phyloP scores from a whole-genome alignment of 2,113 vertebrate species.

The pig (Sus scrofa) region T2T-Sscrofa CM000812.6:145013501-145014000 shows the following conservation, averaged over 20 bases:
- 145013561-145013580: not conserved
- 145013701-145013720: not conserved
- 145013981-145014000: too few species aligned
- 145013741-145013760: not conserved
- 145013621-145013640: not conserved
- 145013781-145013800: not conserved
- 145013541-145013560: not conserved
- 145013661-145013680: not conserved
- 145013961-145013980: too few species aligned
- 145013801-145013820: slow-evolving; percentile 29
- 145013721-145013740: not conserved
- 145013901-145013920: too few species aligned
- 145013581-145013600: not conserved
- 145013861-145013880: not conserved
- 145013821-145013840: not conserved
- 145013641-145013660: not conserved
- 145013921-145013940: too few species aligned
- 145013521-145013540: not conserved
- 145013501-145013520: not conserved
- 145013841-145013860: not conserved
- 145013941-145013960: too few species aligned
- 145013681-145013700: not conserved
- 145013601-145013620: not conserved
- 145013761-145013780: not conserved
- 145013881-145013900: too few species aligned